These are phyloP conservation scores for Hydrophis major DNA, from an alignment of 2,797 vertebrate species.

Conservation along the genomic window DNA sequence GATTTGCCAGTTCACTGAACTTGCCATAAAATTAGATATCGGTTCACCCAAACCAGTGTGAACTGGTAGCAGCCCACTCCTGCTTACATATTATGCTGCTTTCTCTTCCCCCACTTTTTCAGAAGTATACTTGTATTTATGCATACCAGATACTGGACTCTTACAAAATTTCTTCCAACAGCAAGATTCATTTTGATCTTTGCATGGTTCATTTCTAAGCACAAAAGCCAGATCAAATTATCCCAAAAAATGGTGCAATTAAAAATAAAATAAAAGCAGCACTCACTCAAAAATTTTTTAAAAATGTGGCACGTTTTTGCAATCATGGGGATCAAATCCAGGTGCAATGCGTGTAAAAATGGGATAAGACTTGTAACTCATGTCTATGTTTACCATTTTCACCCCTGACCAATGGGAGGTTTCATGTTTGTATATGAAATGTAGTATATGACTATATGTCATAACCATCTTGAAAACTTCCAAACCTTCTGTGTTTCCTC, in stretches of 20 bases:
- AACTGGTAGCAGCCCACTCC: no score
- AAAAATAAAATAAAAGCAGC: background rate
- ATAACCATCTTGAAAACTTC: slow-evolving; percentile 23
- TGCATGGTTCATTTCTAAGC: background rate
- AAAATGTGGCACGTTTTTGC: background rate
- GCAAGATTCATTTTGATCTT: background rate
- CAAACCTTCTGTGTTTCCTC: background rate
- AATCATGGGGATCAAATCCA: background rate
- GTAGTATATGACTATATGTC: background rate
- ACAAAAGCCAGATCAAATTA: background rate
- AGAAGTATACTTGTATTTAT: background rate
- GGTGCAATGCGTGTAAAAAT: background rate
- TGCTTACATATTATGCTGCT: background rate
- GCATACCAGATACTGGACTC: background rate
- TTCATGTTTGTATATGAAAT: background rate
- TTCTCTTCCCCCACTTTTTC: background rate
- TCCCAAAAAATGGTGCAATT: background rate
- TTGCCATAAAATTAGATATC: no score
- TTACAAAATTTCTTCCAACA: background rate
- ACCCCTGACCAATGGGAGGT: background rate
- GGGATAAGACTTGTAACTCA: background rate
- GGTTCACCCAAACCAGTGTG: no score
- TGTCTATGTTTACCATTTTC: background rate
- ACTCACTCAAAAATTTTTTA: background rate
- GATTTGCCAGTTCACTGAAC: no score